Evolutionary conservation across 35 echinoderm and acorn worm species (phyloP), one percentile per base, ranked within the genome.

Genomic region (Heliocidaris tuberculata): DNA sequence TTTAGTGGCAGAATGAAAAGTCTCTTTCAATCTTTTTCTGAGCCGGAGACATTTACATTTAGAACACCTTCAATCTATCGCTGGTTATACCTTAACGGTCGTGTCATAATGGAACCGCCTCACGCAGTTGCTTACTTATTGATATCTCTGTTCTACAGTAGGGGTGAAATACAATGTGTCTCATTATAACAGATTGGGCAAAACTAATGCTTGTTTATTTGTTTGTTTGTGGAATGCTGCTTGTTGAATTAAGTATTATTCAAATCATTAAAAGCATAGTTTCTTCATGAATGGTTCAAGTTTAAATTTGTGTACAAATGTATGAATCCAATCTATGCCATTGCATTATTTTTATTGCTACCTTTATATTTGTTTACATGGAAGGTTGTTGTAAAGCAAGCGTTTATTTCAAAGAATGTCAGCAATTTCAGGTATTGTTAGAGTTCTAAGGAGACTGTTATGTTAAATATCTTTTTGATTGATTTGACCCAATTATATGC

Each of bases 1-100:
- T 78, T 78, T 78, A 78, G 65, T 78, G 65, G 65, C 17, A 19
- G 27, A 6, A 78, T 78, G 21, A 19, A 19, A 78, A 78, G 65
- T 78, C 65, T n/a, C 65, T 78, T 78, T 78, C 65, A 78, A 78
- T 78, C 65, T 78, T 24, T n/a, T 78, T 7, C 35, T 24, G 7
- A 78, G 65, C 65, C 65, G 27, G 21, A 78, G 65, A 78, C 65
- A 78, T 78, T 78, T 78, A 78, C 65, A 78, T 78, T 78, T 78
- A 78, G 19, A 78, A 78, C 65, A 78, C 65, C 65, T 78, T 78
- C 65, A 78, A 78, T 78, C 27, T 78, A 78, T 19, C 65, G 65
- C 65, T 6, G 65, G 65, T 78, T 78, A 42, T 42, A 8, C 65
- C 27, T 78, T 78, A 78, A 78, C 7, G 65, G 65, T 78, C 0